Conservation (phyloP, 1,140 invertebrate genomes). For the Drosophila kanapiae region DNA sequence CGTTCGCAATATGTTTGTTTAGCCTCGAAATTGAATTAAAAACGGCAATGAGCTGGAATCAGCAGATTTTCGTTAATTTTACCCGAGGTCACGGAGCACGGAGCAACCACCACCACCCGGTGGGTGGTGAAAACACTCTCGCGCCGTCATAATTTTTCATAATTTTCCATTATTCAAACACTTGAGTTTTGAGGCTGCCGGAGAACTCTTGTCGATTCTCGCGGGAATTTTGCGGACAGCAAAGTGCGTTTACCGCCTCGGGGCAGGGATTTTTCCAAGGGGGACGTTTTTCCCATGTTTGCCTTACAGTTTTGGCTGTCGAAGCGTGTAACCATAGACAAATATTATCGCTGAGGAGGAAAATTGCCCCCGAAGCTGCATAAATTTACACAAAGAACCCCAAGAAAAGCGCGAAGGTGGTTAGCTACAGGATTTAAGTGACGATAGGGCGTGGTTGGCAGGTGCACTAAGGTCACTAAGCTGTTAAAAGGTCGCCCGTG, state of each 20-base stretch:
- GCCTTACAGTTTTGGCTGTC: slow-evolving; percentile 83
- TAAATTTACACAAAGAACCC: slow-evolving; percentile 79
- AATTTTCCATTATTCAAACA: slow-evolving; percentile 83
- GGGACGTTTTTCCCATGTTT: slow-evolving; percentile 63
- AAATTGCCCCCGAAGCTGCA: slow-evolving; percentile 77
- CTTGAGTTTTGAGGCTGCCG: slow-evolving; percentile 52
- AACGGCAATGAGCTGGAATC: slow-evolving; percentile 85
- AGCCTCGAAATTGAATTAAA: slow-evolving; percentile 81
- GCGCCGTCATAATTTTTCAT: slow-evolving; percentile 80
- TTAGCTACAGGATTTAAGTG: slow-evolving; percentile 5
- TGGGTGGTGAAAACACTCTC: slow-evolving; percentile 24
- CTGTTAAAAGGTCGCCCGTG: slow-evolving; percentile 73
- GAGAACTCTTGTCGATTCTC: slow-evolving; percentile 60
- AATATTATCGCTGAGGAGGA: slow-evolving; percentile 68
- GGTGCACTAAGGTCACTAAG: slow-evolving; percentile 65
- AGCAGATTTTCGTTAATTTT: slow-evolving; percentile 84
- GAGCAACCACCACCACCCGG: slow-evolving; percentile 14
- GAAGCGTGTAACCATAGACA: slow-evolving; percentile 82
- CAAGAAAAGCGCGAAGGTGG: background rate
- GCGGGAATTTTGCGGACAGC: slow-evolving; percentile 58
- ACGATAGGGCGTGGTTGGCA: slow-evolving; percentile 26
- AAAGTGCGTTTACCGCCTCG: slow-evolving; percentile 72
- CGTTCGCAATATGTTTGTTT: slow-evolving; percentile 64
- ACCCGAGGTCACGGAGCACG: slow-evolving; percentile 38
- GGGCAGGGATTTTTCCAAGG: slow-evolving; percentile 18